Evolutionary conservation across 1,140 invertebrate genomes (phyloP).

Genomic region (Pachyrhynchus sulphureomaculatus): DNA sequence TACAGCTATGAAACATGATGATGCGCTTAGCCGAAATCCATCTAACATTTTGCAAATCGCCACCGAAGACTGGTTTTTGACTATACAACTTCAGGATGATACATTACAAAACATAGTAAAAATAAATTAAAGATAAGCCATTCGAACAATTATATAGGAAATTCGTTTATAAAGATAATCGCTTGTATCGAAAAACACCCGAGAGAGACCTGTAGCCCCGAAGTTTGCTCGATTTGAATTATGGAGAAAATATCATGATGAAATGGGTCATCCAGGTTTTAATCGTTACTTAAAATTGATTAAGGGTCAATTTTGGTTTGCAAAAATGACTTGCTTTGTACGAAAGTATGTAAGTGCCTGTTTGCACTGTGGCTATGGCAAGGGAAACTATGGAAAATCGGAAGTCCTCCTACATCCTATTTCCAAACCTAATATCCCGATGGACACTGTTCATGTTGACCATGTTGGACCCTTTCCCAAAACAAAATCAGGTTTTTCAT

Average conservation of each 20-base stretch:
- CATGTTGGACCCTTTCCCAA: slow-evolving; percentile 40
- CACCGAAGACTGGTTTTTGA: slow-evolving; percentile 10
- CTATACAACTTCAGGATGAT: slow-evolving; percentile 28
- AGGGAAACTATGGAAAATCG: slow-evolving; percentile 4
- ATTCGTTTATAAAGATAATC: slow-evolving; percentile 38
- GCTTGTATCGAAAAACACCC: slow-evolving; percentile 14
- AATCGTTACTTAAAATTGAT: not conserved
- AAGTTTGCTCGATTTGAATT: not conserved
- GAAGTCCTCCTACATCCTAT: slow-evolving; percentile 10
- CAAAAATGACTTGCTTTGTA: not conserved
- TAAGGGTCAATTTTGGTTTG: slow-evolving; percentile 45
- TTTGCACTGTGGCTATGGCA: slow-evolving; percentile 10
- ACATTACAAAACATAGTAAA: slow-evolving; percentile 10
- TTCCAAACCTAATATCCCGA: slow-evolving; percentile 5
- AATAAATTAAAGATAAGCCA: not conserved
- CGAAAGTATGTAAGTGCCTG: slow-evolving; percentile 4
- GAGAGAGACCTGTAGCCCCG: slow-evolving; percentile 7
- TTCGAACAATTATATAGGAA: slow-evolving; percentile 24
- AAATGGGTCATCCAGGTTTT: slow-evolving; percentile 10
- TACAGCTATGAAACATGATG: slow-evolving; percentile 39
- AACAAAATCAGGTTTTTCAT: slow-evolving; percentile 30
- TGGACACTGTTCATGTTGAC: slow-evolving; percentile 40
- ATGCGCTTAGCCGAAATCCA: slow-evolving; percentile 42
- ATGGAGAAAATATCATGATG: slow-evolving; percentile 11
- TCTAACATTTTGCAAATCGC: slow-evolving; percentile 1